Evolutionary conservation across 2,113 vertebrate genomes (phyloP), one percentile per base, ranked within the genome.

Genomic region (Oceanites oceanicus): DNA sequence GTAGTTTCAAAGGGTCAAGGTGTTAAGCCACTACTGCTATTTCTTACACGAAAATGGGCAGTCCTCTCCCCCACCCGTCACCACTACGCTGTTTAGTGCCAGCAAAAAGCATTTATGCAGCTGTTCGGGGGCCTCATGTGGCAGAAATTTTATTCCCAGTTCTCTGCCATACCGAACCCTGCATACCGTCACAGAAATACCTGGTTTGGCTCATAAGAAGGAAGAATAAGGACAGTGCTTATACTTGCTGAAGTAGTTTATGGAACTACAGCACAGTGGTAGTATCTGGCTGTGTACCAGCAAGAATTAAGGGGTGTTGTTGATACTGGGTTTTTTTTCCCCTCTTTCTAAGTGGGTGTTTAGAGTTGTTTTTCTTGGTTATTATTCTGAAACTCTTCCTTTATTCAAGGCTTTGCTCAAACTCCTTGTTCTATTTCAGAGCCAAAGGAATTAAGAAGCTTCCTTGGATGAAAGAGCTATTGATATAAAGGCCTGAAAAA

Each of bases 321-420:
- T 82, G 21, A 53, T 73, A 47, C 17, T 30, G 13, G 0, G n/a
- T n/a, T 1, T 21, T n/a, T 53, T 67, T 55, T 5, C 3, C 18
- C 15, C 3, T 56, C 12, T 17, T 2, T 85, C 6, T 4, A 15
- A 63, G 30, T 82, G 29, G 7, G 4, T 63, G 22, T 49, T 68
- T 15, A 49, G 10, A 42, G 19, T 42, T 90, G 13, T 44, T 93
- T 90, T 66, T 66, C 34, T 22, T 76, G 1, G 2, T 55, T 79
- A 6, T 58, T 78, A 8, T 63, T 73, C 2, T n/a, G 66, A 82
- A 38, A 72, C 44, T 45, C 50, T 62, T 88, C 21, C 11, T 92
- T 80, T 90, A n/a, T 79, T 44, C 47, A 73, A 42, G 29, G 23
- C 72, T 90, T 50, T 88, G 25, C 38, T 68, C 25, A 55, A 86